Percentiles rank a stretch among this genome's conserved stretches.
Conservation (phyloP, 2,888 invertebrate genomes). For the Eilema sororculum region DNA sequence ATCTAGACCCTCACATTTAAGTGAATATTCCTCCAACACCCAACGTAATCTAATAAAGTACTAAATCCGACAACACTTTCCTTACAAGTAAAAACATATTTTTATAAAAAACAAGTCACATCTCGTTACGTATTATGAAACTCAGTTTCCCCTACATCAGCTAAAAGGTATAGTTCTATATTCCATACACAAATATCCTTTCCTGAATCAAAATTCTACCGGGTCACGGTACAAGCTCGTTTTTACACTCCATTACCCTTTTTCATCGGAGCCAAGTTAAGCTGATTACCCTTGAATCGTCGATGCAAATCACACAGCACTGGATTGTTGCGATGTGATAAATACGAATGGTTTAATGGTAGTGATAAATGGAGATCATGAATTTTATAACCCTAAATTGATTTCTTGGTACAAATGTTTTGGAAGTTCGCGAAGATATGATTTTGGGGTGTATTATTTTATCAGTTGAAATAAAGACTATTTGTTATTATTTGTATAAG, state of each 20-base stretch:
- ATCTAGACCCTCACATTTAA: background rate
- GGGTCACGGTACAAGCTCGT: constrained; percentile 48
- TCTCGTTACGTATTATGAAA: constrained; percentile 25
- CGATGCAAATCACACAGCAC: constrained; percentile 63
- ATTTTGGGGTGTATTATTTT: background rate
- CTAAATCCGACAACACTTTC: constrained; percentile 12
- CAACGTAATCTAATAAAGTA: constrained; percentile 21
- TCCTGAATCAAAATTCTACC: constrained; percentile 45
- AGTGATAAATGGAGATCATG: constrained; percentile 31
- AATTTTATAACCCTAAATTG: constrained; percentile 42
- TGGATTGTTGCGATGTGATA: constrained; percentile 46
- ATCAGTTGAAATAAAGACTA: background rate
- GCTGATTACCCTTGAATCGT: constrained; percentile 73
- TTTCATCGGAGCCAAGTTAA: constrained; percentile 73
- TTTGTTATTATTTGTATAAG: background rate
- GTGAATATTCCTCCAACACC: constrained; percentile 7
- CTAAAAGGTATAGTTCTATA: constrained; percentile 32
- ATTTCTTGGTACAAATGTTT: constrained; percentile 15
- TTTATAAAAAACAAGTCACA: constrained; percentile 26
- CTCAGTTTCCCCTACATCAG: constrained; percentile 22
- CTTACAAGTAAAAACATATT: constrained; percentile 21
- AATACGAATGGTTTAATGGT: constrained; percentile 39
- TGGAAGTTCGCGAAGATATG: constrained; percentile 7
- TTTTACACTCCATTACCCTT: constrained; percentile 78
- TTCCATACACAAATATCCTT: constrained; percentile 28